Percentiles rank a stretch among this genome's conserved stretches.
These are phyloP conservation scores for Physella acuta DNA, from an alignment of 1,140 invertebrate species.

Conservation along the genomic window DNA sequence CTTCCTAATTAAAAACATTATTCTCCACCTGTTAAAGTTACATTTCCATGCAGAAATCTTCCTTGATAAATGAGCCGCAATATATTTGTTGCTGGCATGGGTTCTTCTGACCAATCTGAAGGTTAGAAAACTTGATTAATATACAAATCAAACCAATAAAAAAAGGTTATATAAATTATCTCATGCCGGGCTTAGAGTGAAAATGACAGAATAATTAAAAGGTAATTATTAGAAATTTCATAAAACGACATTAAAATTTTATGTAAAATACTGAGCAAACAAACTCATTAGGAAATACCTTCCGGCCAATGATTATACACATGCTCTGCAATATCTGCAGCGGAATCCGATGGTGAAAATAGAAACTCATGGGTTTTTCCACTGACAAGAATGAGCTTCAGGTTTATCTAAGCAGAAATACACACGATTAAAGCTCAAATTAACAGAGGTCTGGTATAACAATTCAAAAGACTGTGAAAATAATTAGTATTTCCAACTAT, in stretches of 20 bases:
- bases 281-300: too few species aligned
- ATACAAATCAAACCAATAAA: too few species aligned
- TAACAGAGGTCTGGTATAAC: not conserved
- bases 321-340: slow-evolving; percentile 96
- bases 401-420: slow-evolving; percentile 79
- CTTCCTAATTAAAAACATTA: not conserved
- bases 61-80: slow-evolving; percentile 98
- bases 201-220: too few species aligned
- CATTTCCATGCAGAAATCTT: slow-evolving; percentile 97
- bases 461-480: too few species aligned
- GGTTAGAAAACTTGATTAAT: too few species aligned
- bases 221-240: too few species aligned
- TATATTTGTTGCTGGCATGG: slow-evolving; percentile 93
- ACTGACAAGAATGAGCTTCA: slow-evolving; percentile 94
- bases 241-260: too few species aligned
- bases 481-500: too few species aligned
- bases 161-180: too few species aligned
- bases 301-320: slow-evolving; percentile 97
- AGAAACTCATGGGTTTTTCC: slow-evolving; percentile 99
- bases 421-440: not conserved
- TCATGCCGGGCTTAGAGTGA: too few species aligned
- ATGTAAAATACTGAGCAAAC: too few species aligned
- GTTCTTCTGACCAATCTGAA: slow-evolving; percentile 92
- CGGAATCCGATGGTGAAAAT: slow-evolving; percentile 93
- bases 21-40: slow-evolving; percentile 80